Evolutionary conservation across 2,797 vertebrate species (phyloP), one percentile per base, ranked within the genome.

Genomic region (Notolepis coatsorum): DNA sequence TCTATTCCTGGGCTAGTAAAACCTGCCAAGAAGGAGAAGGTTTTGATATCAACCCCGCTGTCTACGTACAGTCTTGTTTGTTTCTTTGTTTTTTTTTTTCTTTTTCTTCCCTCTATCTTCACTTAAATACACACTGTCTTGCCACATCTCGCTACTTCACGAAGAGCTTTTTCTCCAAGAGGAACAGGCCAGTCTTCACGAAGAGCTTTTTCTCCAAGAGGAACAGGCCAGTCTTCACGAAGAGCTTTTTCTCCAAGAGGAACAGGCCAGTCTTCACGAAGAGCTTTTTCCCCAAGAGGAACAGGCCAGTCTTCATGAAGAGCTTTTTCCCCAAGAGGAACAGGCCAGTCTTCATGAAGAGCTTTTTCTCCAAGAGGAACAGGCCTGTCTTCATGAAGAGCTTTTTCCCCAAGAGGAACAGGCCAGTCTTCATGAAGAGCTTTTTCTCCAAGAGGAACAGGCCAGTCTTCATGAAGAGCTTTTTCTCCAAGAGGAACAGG

Each of bases 1-100:
- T 53, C 9, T 65, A 39, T 65, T 33, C 33, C 54, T 48, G 6
- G 3, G 7, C n/a, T 15, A 27, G 4, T 59, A 54, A 18, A 25
- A 33, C 13, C 6, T 13, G 23, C 21, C 7, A 28, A 30, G 30
- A 56, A 15, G 4, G 38, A 39, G 35, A 41, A 27, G 3, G 1
- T 15, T 37, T 21, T 43, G 27, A 47, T 15, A 47, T 20, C 6
- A 42, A 13, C 9, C 9, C 20, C 25, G 24, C 7, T 43, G 17
- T 7, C 15, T 1, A 2, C 27, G 10, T 7, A 13, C 13, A 52
- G 2, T 21, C 20, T 4, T 33, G 10, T n/a, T 37, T 2, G 10
- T 20, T 8, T 7, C 10, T 4, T 10, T 27, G 4, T 43, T 50
- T 8, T n/a, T n/a, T n/a, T n/a, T n/a, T n/a, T n/a, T n/a, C n/a